Percentiles rank a stretch among this genome's conserved stretches.
These are phyloP conservation scores for Sylvia atricapilla DNA, from an alignment of 2,113 vertebrate genomes.

Conservation along the genomic window DNA sequence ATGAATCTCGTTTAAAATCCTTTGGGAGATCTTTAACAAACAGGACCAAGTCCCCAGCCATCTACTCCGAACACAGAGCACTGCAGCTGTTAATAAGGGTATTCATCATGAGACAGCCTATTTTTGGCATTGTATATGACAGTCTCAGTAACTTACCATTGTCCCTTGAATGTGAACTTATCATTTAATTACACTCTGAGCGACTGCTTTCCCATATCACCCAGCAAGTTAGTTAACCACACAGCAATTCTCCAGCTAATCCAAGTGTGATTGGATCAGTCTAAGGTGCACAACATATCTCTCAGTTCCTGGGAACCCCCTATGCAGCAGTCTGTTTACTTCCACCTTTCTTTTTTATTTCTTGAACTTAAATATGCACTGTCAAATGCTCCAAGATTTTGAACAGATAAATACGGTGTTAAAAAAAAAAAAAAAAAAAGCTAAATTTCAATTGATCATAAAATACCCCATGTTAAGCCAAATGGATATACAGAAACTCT, in stretches of 20 bases:
- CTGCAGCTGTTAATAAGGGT: constrained; percentile 86
- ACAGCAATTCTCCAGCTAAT: constrained; percentile 73
- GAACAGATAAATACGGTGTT: neutral
- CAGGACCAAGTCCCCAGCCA: constrained; percentile 68
- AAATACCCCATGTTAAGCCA: neutral
- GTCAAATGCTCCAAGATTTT: constrained; percentile 15
- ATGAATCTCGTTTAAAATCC: constrained; percentile 70
- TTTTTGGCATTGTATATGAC: constrained; percentile 79
- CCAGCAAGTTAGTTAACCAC: constrained; percentile 85
- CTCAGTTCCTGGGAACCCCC: constrained; percentile 17
- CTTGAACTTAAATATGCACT: constrained; percentile 20
- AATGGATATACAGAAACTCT: neutral
- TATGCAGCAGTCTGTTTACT: constrained; percentile 3
- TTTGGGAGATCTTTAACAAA: constrained; percentile 57
- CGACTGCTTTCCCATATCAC: constrained; percentile 78
- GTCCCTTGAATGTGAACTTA: constrained; percentile 89
- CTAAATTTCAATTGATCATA: neutral
- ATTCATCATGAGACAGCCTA: constrained; percentile 82
- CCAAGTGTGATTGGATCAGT: constrained; percentile 67
- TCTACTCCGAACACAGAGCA: constrained; percentile 72
- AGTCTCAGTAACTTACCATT: constrained; percentile 78
- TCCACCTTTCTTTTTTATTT: neutral
- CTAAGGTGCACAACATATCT: constrained; percentile 63
- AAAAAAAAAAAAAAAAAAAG: neutral
- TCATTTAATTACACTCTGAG: constrained; percentile 88